These are phyloP conservation scores for Lophotriccus pileatus DNA, from an alignment of 2,797 vertebrate species.

Conservation along the genomic window DNA sequence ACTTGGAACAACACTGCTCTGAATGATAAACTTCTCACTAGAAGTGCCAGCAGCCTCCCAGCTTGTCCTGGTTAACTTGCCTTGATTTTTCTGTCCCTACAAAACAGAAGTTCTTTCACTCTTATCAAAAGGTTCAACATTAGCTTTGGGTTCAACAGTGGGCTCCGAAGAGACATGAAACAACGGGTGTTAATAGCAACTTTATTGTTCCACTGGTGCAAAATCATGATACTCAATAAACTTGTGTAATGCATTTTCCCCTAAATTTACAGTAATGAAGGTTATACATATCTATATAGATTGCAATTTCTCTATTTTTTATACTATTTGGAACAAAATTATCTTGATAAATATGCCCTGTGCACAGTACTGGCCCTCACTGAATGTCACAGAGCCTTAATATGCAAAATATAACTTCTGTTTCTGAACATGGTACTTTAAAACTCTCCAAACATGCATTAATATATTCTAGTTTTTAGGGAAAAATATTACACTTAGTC, in stretches of 20 bases:
- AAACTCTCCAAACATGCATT: slow-evolving; percentile 78
- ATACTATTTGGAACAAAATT: slow-evolving; percentile 78
- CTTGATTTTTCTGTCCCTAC: background rate
- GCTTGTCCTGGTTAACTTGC: background rate
- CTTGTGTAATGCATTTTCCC: slow-evolving; percentile 78
- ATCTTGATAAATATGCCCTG: slow-evolving; percentile 78
- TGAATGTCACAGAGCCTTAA: slow-evolving; percentile 72
- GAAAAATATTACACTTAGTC: slow-evolving; percentile 72
- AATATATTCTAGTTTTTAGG: slow-evolving; percentile 73
- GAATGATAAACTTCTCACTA: background rate
- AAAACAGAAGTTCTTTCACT: background rate
- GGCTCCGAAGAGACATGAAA: slow-evolving; percentile 43
- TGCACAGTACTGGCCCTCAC: slow-evolving; percentile 70
- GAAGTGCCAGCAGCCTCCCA: background rate
- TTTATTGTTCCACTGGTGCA: slow-evolving; percentile 83
- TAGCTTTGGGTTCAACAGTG: background rate
- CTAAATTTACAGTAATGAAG: slow-evolving; percentile 89
- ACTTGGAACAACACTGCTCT: background rate
- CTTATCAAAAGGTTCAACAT: background rate
- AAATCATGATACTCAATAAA: slow-evolving; percentile 72
- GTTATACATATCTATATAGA: slow-evolving; percentile 87
- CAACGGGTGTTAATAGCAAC: slow-evolving; percentile 75
- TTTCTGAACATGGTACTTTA: slow-evolving; percentile 72
- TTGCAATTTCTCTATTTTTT: slow-evolving; percentile 74
- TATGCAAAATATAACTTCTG: slow-evolving; percentile 81